phyloP scores from a whole-genome alignment of 2,888 invertebrate genomes.

The Machimus rusticus region DNA sequence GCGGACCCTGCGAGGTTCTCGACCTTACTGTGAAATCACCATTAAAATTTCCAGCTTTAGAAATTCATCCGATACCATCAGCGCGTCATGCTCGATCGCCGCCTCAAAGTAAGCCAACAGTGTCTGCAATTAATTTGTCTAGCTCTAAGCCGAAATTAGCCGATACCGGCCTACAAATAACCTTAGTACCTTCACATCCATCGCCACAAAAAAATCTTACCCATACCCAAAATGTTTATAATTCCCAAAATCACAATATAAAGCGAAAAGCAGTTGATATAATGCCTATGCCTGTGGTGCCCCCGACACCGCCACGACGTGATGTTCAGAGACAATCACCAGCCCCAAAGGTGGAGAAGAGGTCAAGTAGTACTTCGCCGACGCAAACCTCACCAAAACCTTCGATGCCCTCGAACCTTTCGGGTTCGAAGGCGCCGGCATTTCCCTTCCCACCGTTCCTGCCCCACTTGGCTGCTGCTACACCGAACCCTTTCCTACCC shows the following conservation, averaged over 20 bases:
- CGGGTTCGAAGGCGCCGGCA: slow-evolving; percentile 41
- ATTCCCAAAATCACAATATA: slow-evolving; percentile 50
- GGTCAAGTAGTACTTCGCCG: not conserved
- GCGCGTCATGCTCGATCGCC: slow-evolving; percentile 44
- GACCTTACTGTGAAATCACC: slow-evolving; percentile 46
- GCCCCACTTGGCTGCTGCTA: slow-evolving; percentile 42
- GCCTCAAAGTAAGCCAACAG: slow-evolving; percentile 9
- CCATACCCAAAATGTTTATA: slow-evolving; percentile 47
- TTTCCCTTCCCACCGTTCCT: slow-evolving; percentile 44
- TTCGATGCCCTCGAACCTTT: slow-evolving; percentile 20
- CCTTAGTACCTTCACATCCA: slow-evolving; percentile 46
- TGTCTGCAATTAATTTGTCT: slow-evolving; percentile 43
- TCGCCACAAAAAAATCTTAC: not conserved
- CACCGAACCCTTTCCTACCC: slow-evolving; percentile 46
- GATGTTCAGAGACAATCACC: not conserved
- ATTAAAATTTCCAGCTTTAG: slow-evolving; percentile 39
- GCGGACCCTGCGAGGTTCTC: slow-evolving; percentile 29
- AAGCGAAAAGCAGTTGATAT: slow-evolving; percentile 46
- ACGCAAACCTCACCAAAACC: slow-evolving; percentile 5
- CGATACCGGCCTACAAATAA: slow-evolving; percentile 48
- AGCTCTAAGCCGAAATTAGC: slow-evolving; percentile 42
- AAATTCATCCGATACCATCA: slow-evolving; percentile 44
- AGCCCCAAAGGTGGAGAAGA: not conserved
- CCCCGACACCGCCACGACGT: not conserved
- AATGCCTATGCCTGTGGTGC: slow-evolving; percentile 37